Evolutionary conservation across 2,113 vertebrate genomes (phyloP).

Genomic region (Hippocampus barbouri): DNA sequence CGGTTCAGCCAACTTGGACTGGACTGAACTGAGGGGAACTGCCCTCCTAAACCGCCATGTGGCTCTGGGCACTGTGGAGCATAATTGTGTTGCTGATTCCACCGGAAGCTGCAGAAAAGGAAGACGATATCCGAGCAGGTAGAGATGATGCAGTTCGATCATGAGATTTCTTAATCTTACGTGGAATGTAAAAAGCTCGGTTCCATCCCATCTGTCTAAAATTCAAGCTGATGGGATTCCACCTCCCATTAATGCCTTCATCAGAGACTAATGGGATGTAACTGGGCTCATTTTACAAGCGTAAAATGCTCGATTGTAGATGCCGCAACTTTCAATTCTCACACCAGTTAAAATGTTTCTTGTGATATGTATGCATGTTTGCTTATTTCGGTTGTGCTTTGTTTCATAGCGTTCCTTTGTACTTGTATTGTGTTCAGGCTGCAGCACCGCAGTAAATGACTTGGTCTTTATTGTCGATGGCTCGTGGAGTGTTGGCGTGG

Average conservation of each 20-base stretch:
- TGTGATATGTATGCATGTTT: background rate
- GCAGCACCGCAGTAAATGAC: conserved; percentile 78
- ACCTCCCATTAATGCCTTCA: too few species aligned
- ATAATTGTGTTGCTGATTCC: conserved; percentile 38
- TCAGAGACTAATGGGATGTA: too few species aligned
- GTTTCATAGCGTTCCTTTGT: conserved; percentile 1
- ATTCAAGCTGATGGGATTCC: too few species aligned
- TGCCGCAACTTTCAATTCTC: too few species aligned
- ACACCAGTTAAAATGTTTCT: too few species aligned
- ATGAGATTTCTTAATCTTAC: background rate
- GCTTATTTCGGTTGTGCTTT: background rate
- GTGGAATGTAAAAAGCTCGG: too few species aligned
- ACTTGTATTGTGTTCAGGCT: conserved; percentile 56
- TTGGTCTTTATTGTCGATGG: conserved; percentile 78
- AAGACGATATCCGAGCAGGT: conserved; percentile 68
- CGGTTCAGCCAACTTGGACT: conserved; percentile 11
- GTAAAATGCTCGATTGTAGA: too few species aligned
- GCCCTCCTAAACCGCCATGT: conserved; percentile 36
- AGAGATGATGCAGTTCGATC: background rate
- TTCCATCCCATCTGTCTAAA: too few species aligned
- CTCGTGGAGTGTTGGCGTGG: conserved; percentile 75
- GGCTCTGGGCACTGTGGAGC: conserved; percentile 53
- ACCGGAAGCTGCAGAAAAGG: conserved; percentile 48
- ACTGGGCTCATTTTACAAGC: too few species aligned
- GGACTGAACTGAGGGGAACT: conserved; percentile 5